Evolutionary conservation across 1,140 invertebrate genomes (phyloP), one percentile per base, ranked within the genome.

Genomic region (Drosophila arizonae): DNA sequence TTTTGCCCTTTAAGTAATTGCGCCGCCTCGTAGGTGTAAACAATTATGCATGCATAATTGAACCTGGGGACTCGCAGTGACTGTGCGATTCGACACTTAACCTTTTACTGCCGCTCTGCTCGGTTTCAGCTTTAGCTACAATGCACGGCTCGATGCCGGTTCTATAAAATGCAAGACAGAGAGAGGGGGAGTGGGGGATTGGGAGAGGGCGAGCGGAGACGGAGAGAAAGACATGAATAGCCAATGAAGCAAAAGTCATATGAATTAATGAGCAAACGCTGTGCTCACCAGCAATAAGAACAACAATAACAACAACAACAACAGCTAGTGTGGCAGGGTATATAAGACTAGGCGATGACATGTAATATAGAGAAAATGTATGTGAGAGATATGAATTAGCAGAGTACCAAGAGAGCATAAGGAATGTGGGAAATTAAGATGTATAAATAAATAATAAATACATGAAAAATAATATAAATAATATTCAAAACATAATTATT

Each of bases 31-130:
- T 39, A 39, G 61, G 65, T 55, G 45, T 64, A 72, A 72, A 70
- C 82, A 85, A 87, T 87, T 81, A 86, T 87, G 82, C 78, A 81
- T 87, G 68, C 72, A 71, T 79, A 87, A 87, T 81, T 58, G 70
- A 69, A 68, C 51, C 30, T 36, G 11, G 51, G 28, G 30, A 62
- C 51, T 50, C 33, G 11, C 24, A 52, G 62, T 54, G 28, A 62
- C 57, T 77, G 68, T 55, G 66, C 75, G 79, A 68, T 77, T 79
- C 76, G 75, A 76, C 82, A 81, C 82, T 82, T 86, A 82, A 67
- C 78, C 74, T 52, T 69, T 62, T 62, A 54, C 43, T 55, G 62
- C 36, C 51, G 13, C 28, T 8, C n/a, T 56, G 55, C 45, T 61
- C 10, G 33, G 30, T 30, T 33, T 21, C 33, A 17, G 61, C 51